Evolutionary conservation across 2,888 invertebrate genomes (phyloP).

Genomic region (Pheosia gnoma): DNA sequence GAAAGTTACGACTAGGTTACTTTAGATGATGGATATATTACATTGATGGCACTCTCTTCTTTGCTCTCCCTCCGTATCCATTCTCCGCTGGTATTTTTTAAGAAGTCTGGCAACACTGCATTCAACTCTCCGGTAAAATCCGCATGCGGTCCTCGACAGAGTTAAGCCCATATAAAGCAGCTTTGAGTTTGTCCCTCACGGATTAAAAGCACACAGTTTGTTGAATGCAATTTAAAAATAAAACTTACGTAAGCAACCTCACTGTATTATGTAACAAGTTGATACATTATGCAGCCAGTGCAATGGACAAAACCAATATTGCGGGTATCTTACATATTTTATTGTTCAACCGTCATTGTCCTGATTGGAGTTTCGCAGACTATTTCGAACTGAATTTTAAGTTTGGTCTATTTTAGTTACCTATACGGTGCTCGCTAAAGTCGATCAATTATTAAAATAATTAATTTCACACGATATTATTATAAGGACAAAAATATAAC

Average conservation of each 20-base stretch:
- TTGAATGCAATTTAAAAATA: constrained; percentile 58
- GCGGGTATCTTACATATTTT: constrained; percentile 2
- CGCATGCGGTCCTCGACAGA: constrained; percentile 61
- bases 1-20: not conserved
- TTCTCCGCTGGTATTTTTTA: not conserved
- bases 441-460: too few relatives aligned
- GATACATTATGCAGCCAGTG: constrained; percentile 28
- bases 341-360: not conserved
- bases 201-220: constrained; percentile 71
- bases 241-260: constrained; percentile 37
- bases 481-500: too few relatives aligned
- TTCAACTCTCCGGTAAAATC: constrained; percentile 6
- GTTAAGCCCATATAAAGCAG: constrained; percentile 71
- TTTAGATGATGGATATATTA: not conserved
- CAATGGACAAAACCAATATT: constrained; percentile 21
- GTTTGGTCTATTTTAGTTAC: not conserved
- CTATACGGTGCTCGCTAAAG: not conserved
- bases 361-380: not conserved
- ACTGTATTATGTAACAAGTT: constrained; percentile 33
- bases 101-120: not conserved
- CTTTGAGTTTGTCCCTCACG: constrained; percentile 72
- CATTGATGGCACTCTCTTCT: not conserved
- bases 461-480: too few relatives aligned
- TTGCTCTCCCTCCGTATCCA: not conserved
- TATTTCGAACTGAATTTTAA: not conserved